Evolutionary conservation across 2,113 vertebrate species (phyloP), one percentile per base, ranked within the genome.

Genomic region (Neotragus moschatus): DNA sequence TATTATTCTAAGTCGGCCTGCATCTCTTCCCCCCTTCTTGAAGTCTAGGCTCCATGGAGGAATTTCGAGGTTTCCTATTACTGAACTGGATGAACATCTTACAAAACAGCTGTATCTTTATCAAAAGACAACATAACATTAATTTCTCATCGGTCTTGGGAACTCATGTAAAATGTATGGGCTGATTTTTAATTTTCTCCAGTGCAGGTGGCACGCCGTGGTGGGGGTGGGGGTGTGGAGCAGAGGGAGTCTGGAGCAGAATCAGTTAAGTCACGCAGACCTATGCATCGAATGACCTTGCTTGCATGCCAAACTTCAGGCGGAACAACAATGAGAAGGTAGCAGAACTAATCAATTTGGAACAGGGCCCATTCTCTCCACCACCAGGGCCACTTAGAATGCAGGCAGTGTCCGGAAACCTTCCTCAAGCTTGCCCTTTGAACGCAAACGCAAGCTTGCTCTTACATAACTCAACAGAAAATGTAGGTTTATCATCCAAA

Each of bases 141-240:
- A 99, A 98, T 99, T 98, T 98, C 98, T 98, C 95, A 92, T 98
- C 94, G 49, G 96, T 98, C 96, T 98, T 55, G 1, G 96, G 91
- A 98, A 94, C 98, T 99, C 98, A 99, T 99, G 98, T 98, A 99
- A 99, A 99, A 99, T 98, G 98, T 98, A 99, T 98, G 91, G 97
- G 97, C 96, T 98, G 98, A 96, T 98, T 98, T 98, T 98, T 98
- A 98, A 98, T 98, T 99, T 98, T 98, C 98, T 98, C 97, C 97
- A 98, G 97, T 9, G 97, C 97, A 96, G 80, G 98, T 98, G 98
- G 97, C 98, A 30, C 1, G 85, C 92, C 21, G 84, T 45, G 87
- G 79, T 75, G 26, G 80, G 91, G 47, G 80, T 49, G 17, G 80
- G 91, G 47, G 80, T 49, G 53, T 47, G 53, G 51, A 53, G 56